Percentiles rank a stretch among this genome's conserved stretches.
These are phyloP conservation scores for Yponomeuta sedellus DNA, from an alignment of 2,888 invertebrate species.

Conservation along the genomic window DNA sequence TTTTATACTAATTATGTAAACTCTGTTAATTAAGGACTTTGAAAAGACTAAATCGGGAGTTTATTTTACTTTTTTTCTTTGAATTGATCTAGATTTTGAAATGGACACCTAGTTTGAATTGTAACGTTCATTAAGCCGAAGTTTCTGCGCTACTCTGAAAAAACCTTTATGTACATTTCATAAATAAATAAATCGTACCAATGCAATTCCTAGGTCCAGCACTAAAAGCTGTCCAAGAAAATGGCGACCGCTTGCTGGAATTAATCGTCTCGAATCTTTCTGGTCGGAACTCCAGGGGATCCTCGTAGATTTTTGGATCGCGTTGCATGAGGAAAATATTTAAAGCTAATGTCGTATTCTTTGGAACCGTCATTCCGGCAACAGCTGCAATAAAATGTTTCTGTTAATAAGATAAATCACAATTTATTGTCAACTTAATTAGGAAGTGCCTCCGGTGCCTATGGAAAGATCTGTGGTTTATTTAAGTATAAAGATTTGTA, in stretches of 20 bases:
- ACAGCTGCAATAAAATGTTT: constrained; percentile 5
- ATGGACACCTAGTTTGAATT: too few relatives aligned
- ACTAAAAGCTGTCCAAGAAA: constrained; percentile 78
- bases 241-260: constrained; percentile 46
- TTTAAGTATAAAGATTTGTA: too few relatives aligned
- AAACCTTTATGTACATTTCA: too few relatives aligned
- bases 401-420: neutral
- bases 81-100: too few relatives aligned
- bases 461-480: too few relatives aligned
- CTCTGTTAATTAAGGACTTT: too few relatives aligned
- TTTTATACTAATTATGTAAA: too few relatives aligned
- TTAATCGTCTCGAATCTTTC: constrained; percentile 66
- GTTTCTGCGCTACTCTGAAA: too few relatives aligned
- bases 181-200: constrained; percentile 37
- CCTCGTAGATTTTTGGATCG: constrained; percentile 62
- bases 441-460: too few relatives aligned
- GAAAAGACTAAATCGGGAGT: too few relatives aligned
- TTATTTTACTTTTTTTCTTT: too few relatives aligned
- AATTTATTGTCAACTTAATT: neutral
- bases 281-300: constrained; percentile 70
- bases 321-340: constrained; percentile 65
- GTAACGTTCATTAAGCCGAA: too few relatives aligned
- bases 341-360: constrained; percentile 50
- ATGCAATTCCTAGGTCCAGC: constrained; percentile 81
- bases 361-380: constrained; percentile 29